Base-by-base conservation (phyloP, 2,888 invertebrate species). In the Idaea dimidiata region DNA sequence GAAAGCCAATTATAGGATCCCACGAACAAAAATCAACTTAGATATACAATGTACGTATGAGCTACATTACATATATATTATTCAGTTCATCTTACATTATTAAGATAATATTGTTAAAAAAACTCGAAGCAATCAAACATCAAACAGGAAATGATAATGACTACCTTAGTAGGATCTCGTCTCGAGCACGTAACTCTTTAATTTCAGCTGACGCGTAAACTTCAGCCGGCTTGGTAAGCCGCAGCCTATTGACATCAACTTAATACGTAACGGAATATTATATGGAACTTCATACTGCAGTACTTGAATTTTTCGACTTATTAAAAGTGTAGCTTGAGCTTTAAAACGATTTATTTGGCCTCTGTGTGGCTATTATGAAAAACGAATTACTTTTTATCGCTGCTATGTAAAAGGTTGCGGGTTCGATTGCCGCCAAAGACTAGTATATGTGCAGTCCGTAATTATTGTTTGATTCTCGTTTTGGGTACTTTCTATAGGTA, bases 141-240 rank as follows among this genome's bases (percentile, higher is more conserved):
- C 2, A 43, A 6, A 43, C 10, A 10, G 0, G 43, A 14, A 43
- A 43, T 43, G 3, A 61, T 54, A 64, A 58, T 62, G 69, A 62
- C 55, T 33, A 58, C 63, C 57, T 58, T 64, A 58, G 72, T 74
- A 71, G 58, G 64, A 56, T 58, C 62, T 31, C 60, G 62, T 64
- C 70, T 63, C 59, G 61, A 67, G 71, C 67, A 63, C 66, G 67
- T 65, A 64, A 69, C 75, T 77, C 76, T 77, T 73, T 78, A 77
- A 79, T 79, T 77, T 77, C 72, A 76, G 72, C 73, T 76, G 80
- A 77, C 72, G 77, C 73, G 77, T 75, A 73, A 79, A 79, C 70
- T 74, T 71, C 63, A 69, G 64, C 65, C 62, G 66, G 74, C 70
- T 72, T 66, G 68, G 64, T 70, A 72, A 72, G 67, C 70, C 66